Evolutionary conservation across 2,888 invertebrate genomes (phyloP).

Genomic region (Pristionchus japonicus): DNA sequence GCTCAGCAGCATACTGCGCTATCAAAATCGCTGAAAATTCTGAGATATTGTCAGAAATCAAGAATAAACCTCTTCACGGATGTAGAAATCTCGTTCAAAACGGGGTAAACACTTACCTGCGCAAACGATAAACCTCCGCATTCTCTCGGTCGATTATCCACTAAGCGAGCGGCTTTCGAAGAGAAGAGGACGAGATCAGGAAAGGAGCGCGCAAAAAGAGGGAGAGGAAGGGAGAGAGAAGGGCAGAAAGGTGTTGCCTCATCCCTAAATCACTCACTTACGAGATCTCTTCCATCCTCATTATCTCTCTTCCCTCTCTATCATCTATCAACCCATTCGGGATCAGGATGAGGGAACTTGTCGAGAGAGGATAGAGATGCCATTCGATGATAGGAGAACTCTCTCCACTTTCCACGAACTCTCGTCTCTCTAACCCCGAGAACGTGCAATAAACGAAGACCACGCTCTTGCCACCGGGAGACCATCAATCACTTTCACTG

Average conservation of each 20-base stretch:
- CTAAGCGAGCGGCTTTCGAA: background rate
- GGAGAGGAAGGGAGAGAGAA: background rate
- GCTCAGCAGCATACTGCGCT: background rate
- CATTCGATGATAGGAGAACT: background rate
- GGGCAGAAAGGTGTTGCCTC: slow-evolving; percentile 36
- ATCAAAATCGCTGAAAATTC: slow-evolving; percentile 12
- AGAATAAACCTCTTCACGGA: background rate
- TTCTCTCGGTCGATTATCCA: background rate
- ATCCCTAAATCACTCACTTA: slow-evolving; percentile 11
- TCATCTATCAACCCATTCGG: background rate
- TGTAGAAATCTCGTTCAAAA: background rate
- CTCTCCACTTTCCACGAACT: background rate
- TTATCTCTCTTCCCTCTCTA: background rate
- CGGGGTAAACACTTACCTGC: background rate
- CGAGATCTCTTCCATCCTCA: background rate
- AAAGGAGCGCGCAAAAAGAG: background rate
- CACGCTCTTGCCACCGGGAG: background rate
- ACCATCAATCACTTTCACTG: slow-evolving; percentile 30
- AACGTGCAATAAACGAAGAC: background rate
- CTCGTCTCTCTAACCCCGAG: background rate
- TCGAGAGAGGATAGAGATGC: slow-evolving; percentile 17
- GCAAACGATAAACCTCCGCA: slow-evolving; percentile 39
- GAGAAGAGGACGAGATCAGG: slow-evolving; percentile 13
- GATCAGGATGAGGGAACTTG: slow-evolving; percentile 24
- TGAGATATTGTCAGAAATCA: background rate